These are phyloP conservation scores for Psittacula cyanocephala DNA, from an alignment of 2,113 vertebrate genomes.

Conservation along the genomic window DNA sequence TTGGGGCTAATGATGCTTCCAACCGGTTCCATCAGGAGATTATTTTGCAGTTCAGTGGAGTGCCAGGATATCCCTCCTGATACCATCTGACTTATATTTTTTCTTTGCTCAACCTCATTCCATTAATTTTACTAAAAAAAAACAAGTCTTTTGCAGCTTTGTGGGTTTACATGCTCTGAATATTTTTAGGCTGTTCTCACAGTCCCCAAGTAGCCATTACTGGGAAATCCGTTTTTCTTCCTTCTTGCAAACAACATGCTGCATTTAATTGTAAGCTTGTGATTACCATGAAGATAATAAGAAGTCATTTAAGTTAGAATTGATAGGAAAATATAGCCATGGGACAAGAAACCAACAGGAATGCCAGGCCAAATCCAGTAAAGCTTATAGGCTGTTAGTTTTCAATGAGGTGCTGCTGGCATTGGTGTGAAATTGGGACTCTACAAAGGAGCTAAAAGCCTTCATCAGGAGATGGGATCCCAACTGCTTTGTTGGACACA, in stretches of 20 bases:
- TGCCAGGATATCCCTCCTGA: background rate
- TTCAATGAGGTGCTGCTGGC: background rate
- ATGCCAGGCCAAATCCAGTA: background rate
- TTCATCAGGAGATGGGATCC: background rate
- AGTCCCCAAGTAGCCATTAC: background rate
- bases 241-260: background rate
- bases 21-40: background rate
- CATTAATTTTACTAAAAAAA: background rate
- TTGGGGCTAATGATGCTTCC: background rate
- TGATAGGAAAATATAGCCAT: background rate
- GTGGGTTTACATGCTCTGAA: background rate
- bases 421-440: background rate
- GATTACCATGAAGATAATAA: slow-evolving; percentile 2
- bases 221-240: background rate
- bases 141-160: background rate
- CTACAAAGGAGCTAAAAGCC: background rate
- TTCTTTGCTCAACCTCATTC: background rate
- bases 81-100: background rate
- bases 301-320: slow-evolving; percentile 4
- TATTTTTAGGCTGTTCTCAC: background rate
- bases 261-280: background rate
- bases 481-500: background rate
- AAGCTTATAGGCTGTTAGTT: background rate
- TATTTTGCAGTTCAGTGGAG: background rate
- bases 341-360: background rate